Conservation (phyloP, 2,888 invertebrate genomes). For the Phalangium opilio region DNA sequence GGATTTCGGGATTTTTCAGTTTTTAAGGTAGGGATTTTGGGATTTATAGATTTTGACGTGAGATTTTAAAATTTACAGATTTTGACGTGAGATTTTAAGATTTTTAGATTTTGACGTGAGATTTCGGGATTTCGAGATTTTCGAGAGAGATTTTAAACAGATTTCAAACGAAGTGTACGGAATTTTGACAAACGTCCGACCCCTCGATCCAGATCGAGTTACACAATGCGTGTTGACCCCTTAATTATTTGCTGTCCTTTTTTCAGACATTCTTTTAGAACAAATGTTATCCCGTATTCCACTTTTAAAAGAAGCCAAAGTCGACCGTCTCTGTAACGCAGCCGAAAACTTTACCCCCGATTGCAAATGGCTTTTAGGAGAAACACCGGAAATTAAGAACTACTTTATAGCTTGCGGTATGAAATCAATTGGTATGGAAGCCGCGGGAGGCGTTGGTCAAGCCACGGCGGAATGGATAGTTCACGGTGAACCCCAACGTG, state of each 20-base stretch:
- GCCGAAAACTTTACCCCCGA: constrained; percentile 94
- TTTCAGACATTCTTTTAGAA: constrained; percentile 55
- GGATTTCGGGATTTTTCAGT: too few species aligned
- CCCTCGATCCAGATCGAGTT: too few species aligned
- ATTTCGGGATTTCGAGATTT: too few species aligned
- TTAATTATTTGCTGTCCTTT: neutral
- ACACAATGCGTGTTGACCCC: too few species aligned
- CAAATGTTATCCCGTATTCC: constrained; percentile 73
- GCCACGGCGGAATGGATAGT: constrained; percentile 63
- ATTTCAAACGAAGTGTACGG: too few species aligned
- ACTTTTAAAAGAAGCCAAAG: constrained; percentile 49
- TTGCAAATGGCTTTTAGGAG: constrained; percentile 87
- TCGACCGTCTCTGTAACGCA: constrained; percentile 70
- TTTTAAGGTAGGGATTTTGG: too few species aligned
- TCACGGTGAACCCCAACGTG: constrained; percentile 59
- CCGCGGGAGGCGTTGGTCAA: constrained; percentile 87
- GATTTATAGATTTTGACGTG: too few species aligned
- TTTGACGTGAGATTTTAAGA: too few species aligned
- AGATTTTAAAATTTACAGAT: too few species aligned
- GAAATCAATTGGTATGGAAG: constrained; percentile 89
- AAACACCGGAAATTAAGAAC: constrained; percentile 76
- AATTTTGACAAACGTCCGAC: too few species aligned
- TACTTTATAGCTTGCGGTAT: constrained; percentile 89
- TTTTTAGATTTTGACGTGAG: too few species aligned
- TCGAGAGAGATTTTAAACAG: too few species aligned